Evolutionary conservation across 2,888 invertebrate species (phyloP).

Genomic region (Craniophora ligustri): DNA sequence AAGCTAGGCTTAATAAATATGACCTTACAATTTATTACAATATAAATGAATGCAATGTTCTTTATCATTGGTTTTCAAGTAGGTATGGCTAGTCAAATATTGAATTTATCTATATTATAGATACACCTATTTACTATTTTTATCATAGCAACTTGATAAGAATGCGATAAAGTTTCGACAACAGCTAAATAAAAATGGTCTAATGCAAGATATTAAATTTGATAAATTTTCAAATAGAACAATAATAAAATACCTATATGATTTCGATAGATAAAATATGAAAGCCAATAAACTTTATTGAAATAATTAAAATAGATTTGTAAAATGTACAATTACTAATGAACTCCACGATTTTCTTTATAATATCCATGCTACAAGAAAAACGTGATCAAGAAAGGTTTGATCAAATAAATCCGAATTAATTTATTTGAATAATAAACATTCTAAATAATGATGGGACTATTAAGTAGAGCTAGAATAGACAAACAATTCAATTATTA

Average conservation of each 20-base stretch:
- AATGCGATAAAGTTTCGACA: slow-evolving; percentile 47
- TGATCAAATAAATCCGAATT: no score
- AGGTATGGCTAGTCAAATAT: neutral
- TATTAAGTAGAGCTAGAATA: no score
- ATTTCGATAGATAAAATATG: no score
- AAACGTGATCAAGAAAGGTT: no score
- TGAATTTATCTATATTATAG: slow-evolving; percentile 33
- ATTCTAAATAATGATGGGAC: no score
- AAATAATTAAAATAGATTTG: no score
- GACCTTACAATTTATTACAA: neutral
- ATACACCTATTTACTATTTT: slow-evolving; percentile 43
- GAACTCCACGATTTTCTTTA: no score
- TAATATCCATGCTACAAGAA: no score
- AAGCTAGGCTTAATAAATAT: neutral
- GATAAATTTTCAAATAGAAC: slow-evolving; percentile 17
- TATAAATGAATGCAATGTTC: slow-evolving; percentile 1
- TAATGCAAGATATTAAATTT: slow-evolving; percentile 38
- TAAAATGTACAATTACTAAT: no score
- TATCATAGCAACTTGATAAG: slow-evolving; percentile 61
- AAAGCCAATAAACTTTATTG: no score
- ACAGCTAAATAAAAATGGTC: slow-evolving; percentile 26
- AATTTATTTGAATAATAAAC: no score
- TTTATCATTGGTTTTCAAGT: slow-evolving; percentile 7
- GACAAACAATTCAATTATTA: neutral
- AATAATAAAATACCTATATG: slow-evolving; percentile 3